Conservation (phyloP, 2,113 vertebrate species). For the Danionella cerebrum region DNA sequence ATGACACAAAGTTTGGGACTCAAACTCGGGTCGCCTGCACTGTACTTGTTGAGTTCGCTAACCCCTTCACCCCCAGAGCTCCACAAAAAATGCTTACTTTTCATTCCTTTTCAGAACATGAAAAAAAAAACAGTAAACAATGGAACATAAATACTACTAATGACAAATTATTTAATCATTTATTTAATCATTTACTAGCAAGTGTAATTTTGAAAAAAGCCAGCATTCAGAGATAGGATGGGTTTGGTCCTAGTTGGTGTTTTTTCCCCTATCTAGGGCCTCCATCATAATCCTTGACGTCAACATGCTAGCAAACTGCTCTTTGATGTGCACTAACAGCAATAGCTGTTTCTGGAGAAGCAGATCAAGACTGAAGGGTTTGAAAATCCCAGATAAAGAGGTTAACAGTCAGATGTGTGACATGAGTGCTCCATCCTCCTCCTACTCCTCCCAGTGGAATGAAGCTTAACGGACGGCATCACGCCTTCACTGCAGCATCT, state of each 20-base stretch:
- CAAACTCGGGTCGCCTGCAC: too few relatives aligned
- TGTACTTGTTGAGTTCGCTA: too few relatives aligned
- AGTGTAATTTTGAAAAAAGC: neutral
- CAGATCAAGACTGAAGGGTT: conserved; percentile 21
- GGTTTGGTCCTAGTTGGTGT: conserved; percentile 22
- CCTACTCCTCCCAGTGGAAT: conserved; percentile 41
- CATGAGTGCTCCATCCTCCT: conserved; percentile 15
- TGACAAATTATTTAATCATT: too few relatives aligned
- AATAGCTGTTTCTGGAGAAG: conserved; percentile 26
- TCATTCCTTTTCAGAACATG: too few relatives aligned
- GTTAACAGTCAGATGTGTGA: conserved; percentile 37
- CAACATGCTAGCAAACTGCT: conserved; percentile 4
- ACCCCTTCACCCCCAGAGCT: too few relatives aligned
- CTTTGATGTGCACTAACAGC: conserved; percentile 22
- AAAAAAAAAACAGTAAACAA: too few relatives aligned
- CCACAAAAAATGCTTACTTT: too few relatives aligned
- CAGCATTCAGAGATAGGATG: neutral
- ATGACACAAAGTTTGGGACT: too few relatives aligned
- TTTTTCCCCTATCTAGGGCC: neutral
- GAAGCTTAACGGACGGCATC: conserved; percentile 39
- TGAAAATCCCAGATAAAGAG: conserved; percentile 53
- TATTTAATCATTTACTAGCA: neutral
- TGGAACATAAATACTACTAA: too few relatives aligned
- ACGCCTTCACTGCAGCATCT: conserved; percentile 14
- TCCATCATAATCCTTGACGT: neutral